phyloP scores from a whole-genome alignment of 2,888 invertebrate genomes.

The Globia sparganii region DNA sequence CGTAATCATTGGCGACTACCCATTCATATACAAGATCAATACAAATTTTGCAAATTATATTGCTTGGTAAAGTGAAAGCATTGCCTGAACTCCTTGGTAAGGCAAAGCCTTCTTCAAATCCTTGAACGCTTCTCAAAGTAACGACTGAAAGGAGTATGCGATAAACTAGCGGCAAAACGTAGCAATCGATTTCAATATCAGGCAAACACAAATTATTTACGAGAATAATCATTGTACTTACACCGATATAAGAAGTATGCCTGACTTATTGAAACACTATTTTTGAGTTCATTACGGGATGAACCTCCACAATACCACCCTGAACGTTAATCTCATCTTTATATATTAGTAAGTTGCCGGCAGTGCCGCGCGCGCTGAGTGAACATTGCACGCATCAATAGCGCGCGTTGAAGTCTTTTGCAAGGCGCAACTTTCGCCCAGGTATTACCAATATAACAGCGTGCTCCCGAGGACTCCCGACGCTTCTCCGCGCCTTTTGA shows the following conservation, averaged over 20 bases:
- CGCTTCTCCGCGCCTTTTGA: not conserved
- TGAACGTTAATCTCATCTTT: not conserved
- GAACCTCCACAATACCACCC: not conserved
- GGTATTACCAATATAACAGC: not conserved
- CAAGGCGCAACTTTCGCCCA: constrained; percentile 47
- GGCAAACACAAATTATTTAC: not conserved
- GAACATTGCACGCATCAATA: not conserved
- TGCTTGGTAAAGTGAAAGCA: not conserved
- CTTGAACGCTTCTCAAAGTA: not conserved
- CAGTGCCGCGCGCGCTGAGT: not conserved
- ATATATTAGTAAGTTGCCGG: not conserved
- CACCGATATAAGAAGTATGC: not conserved
- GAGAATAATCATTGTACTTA: not conserved
- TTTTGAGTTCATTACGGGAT: not conserved
- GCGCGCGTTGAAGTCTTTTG: constrained; percentile 64
- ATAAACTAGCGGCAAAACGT: not conserved
- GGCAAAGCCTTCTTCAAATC: not conserved
- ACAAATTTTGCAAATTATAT: constrained; percentile 8
- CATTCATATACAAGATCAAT: constrained; percentile 43
- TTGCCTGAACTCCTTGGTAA: not conserved
- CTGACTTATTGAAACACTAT: not conserved
- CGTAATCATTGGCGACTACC: constrained; percentile 54
- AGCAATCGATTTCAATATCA: not conserved
- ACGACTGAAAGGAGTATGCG: not conserved
- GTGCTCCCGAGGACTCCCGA: not conserved